phyloP scores from a whole-genome alignment of 92 coral and sea anemone species.

The Pocillopora grandis region DNA sequence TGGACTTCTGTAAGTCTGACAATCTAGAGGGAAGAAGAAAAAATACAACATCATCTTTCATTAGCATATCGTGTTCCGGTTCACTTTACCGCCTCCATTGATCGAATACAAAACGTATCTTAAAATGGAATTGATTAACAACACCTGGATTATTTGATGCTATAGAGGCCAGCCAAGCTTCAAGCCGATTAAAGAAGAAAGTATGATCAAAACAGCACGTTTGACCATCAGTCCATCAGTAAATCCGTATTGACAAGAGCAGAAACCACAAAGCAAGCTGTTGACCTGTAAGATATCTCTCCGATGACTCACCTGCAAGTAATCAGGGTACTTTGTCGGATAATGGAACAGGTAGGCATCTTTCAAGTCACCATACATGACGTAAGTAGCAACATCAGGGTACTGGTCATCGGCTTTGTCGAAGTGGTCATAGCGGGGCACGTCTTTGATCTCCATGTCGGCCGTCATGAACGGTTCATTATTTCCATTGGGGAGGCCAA shows the following conservation, averaged over 20 bases:
- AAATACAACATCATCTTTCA: neutral
- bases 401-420: constrained; percentile 45
- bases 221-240: too few species aligned
- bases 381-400: constrained; percentile 53
- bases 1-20: constrained; percentile 1
- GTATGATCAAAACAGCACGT: too few species aligned
- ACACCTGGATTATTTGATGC: too few species aligned
- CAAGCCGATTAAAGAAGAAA: too few species aligned
- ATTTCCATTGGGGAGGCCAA: constrained; percentile 15
- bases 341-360: constrained; percentile 57
- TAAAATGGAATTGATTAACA: too few species aligned
- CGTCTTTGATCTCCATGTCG: constrained; percentile 50
- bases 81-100: too few species aligned
- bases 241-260: too few species aligned
- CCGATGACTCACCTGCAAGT: constrained; percentile 46
- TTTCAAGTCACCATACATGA: constrained; percentile 45
- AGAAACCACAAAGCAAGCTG: too few species aligned
- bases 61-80: too few species aligned
- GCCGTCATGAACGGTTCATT: constrained; percentile 50
- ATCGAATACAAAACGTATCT: too few species aligned
- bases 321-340: constrained; percentile 57
- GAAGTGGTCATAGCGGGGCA: constrained; percentile 63
- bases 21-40: constrained; percentile 8
- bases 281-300: too few species aligned
- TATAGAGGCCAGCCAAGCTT: too few species aligned